Conservation (phyloP, 2,113 vertebrate species). For the Sminthopsis crassicaudata region DNA sequence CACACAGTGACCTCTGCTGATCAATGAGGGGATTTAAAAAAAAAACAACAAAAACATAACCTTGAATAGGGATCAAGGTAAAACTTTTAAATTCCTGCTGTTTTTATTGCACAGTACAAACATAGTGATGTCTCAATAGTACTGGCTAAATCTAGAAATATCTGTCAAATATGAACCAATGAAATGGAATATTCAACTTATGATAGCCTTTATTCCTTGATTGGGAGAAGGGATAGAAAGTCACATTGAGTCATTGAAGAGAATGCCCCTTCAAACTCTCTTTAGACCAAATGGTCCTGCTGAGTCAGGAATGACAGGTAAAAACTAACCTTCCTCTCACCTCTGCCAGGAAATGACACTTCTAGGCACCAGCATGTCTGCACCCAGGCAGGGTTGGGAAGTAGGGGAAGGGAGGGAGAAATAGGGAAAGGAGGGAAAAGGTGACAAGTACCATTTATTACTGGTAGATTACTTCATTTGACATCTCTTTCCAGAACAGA, state of each 20-base stretch:
- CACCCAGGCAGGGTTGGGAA: slow-evolving; percentile 5
- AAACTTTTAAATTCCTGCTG: fast-evolving
- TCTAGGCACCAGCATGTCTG: slow-evolving; percentile 65
- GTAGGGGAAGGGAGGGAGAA: background rate
- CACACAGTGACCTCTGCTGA: slow-evolving; percentile 63
- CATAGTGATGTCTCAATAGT: background rate
- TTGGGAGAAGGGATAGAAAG: background rate
- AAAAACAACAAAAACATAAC: background rate
- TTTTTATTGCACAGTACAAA: background rate
- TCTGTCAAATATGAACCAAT: background rate
- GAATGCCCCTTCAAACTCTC: slow-evolving; percentile 11
- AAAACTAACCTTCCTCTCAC: slow-evolving; percentile 44
- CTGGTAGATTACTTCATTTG: background rate
- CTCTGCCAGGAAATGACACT: slow-evolving; percentile 62
- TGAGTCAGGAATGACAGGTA: slow-evolving; percentile 22
- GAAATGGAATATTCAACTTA: background rate
- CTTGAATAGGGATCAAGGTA: background rate
- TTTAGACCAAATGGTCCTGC: background rate
- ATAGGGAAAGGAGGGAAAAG: background rate
- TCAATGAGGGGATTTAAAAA: background rate
- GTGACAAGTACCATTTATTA: background rate
- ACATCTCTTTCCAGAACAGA: slow-evolving; percentile 4
- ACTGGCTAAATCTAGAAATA: background rate
- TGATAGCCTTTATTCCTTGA: background rate
- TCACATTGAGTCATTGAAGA: background rate